These are phyloP conservation scores for Acomys russatus DNA, from an alignment of 2,797 vertebrate species.

Conservation along the genomic window DNA sequence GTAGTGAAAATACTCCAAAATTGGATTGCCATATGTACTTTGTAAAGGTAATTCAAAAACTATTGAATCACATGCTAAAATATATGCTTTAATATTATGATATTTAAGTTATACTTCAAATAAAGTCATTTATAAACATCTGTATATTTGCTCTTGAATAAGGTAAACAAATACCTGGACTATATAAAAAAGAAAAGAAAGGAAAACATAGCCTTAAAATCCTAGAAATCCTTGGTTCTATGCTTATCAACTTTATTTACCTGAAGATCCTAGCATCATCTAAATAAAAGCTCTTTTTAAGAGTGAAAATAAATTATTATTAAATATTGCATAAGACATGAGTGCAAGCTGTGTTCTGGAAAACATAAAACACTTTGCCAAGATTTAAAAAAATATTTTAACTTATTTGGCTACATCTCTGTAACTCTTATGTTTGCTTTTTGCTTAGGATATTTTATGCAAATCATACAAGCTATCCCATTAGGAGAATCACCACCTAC, in stretches of 20 bases:
- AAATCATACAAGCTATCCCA: background rate
- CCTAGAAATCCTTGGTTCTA: background rate
- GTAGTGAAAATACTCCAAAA: background rate
- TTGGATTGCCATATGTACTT: background rate
- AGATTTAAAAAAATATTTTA: background rate
- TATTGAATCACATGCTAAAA: background rate
- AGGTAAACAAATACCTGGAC: background rate
- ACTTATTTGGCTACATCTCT: background rate
- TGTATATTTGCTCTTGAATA: background rate
- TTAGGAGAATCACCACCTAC: background rate
- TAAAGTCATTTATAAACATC: background rate
- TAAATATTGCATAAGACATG: background rate
- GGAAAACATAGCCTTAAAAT: background rate
- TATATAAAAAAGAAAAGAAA: background rate
- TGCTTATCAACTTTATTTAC: background rate
- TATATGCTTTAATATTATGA: background rate
- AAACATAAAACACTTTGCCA: background rate
- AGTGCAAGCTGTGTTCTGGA: background rate
- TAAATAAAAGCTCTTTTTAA: background rate
- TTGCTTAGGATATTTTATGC: background rate
- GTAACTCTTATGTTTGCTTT: background rate
- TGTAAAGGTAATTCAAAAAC: background rate
- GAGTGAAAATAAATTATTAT: conserved; percentile 23
- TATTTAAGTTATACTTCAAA: background rate
- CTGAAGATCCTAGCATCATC: background rate